phyloP scores from a whole-genome alignment of 2,797 vertebrate species.

The Pipistrellus pygmaeus region DNA sequence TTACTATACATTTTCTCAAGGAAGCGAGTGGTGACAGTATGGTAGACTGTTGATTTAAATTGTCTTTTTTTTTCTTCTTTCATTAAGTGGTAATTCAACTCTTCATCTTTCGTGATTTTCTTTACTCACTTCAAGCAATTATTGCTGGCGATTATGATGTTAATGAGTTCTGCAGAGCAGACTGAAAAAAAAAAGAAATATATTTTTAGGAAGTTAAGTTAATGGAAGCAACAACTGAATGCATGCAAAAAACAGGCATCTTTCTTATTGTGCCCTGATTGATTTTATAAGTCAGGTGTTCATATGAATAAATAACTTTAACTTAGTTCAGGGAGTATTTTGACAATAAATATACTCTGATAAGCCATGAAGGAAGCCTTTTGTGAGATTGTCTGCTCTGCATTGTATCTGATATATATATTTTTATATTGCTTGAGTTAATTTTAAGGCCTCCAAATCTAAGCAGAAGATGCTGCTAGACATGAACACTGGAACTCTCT shows the following conservation, averaged over 20 bases:
- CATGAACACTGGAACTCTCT: slow-evolving; percentile 69
- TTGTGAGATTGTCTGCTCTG: slow-evolving; percentile 70
- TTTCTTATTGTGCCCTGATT: slow-evolving; percentile 86
- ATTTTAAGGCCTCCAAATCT: slow-evolving; percentile 76
- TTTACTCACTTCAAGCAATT: slow-evolving; percentile 89
- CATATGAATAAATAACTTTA: slow-evolving; percentile 88
- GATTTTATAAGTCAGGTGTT: slow-evolving; percentile 88
- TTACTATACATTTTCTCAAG: slow-evolving; percentile 81
- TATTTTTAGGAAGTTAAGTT: slow-evolving; percentile 87
- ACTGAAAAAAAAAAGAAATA: slow-evolving; percentile 85
- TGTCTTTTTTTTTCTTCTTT: slow-evolving; percentile 84
- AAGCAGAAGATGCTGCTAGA: slow-evolving; percentile 65
- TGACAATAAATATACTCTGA: slow-evolving; percentile 86
- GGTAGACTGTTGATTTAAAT: slow-evolving; percentile 85
- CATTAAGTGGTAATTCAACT: slow-evolving; percentile 90
- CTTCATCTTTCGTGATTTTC: slow-evolving; percentile 87
- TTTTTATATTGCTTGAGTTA: slow-evolving; percentile 76
- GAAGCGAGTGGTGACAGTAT: slow-evolving; percentile 71
- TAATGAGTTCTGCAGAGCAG: slow-evolving; percentile 89
- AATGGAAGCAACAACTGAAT: slow-evolving; percentile 87
- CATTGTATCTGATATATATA: slow-evolving; percentile 76
- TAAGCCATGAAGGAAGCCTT: slow-evolving; percentile 84
- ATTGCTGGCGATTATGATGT: slow-evolving; percentile 88
- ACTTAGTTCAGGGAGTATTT: slow-evolving; percentile 83
- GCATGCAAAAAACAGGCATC: slow-evolving; percentile 83